A percentile compares a stretch with the other conserved stretches of the same genome.
Evolutionary conservation across 53 echinoderm and acorn worm species (phyloP).

Genomic region (Astropecten irregularis): DNA sequence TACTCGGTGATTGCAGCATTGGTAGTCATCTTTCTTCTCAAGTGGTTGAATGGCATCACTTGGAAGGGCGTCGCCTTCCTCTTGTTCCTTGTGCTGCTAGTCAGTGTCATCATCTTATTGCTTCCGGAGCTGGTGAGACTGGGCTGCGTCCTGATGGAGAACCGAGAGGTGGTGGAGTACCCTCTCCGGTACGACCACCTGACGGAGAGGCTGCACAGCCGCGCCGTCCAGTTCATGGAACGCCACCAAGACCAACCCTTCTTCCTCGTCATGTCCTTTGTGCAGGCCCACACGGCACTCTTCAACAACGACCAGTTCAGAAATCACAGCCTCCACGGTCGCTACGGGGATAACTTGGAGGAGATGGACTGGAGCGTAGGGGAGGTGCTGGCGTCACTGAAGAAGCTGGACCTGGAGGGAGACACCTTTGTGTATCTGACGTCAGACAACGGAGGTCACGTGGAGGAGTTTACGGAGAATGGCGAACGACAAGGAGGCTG

Average conservation of each 20-base stretch:
- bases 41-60: not conserved
- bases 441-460: conserved; percentile 91
- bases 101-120: not conserved
- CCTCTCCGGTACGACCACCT: conserved; percentile 78
- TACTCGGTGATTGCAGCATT: not conserved
- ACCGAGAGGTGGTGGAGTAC: conserved; percentile 78
- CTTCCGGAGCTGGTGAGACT: conserved; percentile 14
- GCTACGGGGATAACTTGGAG: conserved; percentile 85
- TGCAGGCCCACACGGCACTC: conserved; percentile 87
- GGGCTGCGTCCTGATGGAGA: conserved; percentile 89
- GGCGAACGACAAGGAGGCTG: conserved; percentile 81
- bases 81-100: not conserved
- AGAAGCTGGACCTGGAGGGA: conserved; percentile 70
- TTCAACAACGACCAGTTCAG: conserved; percentile 69
- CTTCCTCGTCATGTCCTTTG: conserved; percentile 85
- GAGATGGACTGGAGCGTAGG: conserved; percentile 97
- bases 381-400: conserved; percentile 69
- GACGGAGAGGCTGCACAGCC: conserved; percentile 73
- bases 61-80: not conserved
- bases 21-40: not conserved
- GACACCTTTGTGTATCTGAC: conserved; percentile 91
- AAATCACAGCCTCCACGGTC: conserved; percentile 71
- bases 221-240: conserved; percentile 82
- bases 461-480: conserved; percentile 78
- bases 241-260: conserved; percentile 70